Percentiles rank a stretch among this genome's conserved stretches.
Evolutionary conservation across 2,888 invertebrate species (phyloP).

Genomic region (Sarcophaga caerulescens): DNA sequence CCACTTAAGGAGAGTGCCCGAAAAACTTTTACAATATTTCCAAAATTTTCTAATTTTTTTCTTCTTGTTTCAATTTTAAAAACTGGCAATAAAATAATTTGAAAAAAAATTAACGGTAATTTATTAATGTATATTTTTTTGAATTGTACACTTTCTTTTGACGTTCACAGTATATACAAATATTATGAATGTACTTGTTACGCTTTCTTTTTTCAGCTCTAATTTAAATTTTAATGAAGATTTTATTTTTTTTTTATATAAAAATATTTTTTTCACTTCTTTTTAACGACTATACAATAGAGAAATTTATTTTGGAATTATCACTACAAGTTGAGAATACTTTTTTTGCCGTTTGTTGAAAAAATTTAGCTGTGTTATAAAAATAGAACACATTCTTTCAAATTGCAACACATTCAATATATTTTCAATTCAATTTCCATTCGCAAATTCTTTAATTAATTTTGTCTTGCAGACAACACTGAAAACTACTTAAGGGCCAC

Average conservation of each 20-base stretch:
- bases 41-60: too few relatives aligned
- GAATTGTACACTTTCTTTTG: too few relatives aligned
- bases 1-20: too few relatives aligned
- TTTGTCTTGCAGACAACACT: conserved; percentile 12
- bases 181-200: too few relatives aligned
- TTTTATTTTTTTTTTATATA: neutral
- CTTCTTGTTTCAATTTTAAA: too few relatives aligned
- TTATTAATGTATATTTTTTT: too few relatives aligned
- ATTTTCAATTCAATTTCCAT: conserved; percentile 19
- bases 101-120: too few relatives aligned
- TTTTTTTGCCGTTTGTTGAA: conserved; percentile 55
- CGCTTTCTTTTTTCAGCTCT: conserved; percentile 20
- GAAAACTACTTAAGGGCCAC: neutral
- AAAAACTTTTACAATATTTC: too few relatives aligned
- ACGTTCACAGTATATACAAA: too few relatives aligned
- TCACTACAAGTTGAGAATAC: conserved; percentile 63
- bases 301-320: conserved; percentile 72
- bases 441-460: conserved; percentile 31
- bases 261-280: conserved; percentile 36
- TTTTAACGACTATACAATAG: neutral
- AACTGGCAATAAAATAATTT: too few relatives aligned
- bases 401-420: conserved; percentile 59
- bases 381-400: conserved; percentile 76
- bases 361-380: conserved; percentile 78
- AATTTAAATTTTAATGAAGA: too few relatives aligned